Evolutionary conservation across 1,140 invertebrate genomes (phyloP).

Genomic region (Nixonia krombeini): DNA sequence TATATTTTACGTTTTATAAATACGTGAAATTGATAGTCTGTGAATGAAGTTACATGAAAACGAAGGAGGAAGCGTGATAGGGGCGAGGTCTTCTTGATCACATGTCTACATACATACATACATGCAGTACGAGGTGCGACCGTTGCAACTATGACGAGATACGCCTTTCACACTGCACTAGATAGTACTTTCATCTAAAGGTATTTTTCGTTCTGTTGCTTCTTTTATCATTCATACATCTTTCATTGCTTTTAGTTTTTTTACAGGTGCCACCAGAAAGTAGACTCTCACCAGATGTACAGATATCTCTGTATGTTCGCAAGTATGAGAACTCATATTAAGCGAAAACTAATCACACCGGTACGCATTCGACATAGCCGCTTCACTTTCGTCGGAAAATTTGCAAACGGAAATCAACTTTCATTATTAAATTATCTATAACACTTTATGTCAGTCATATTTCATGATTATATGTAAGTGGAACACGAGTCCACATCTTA

Average conservation of each 20-base stretch:
- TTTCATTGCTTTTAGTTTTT: constrained; percentile 40
- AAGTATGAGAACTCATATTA: neutral
- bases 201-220: constrained; percentile 31
- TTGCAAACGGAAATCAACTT: neutral
- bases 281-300: constrained; percentile 29
- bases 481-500: too few relatives aligned
- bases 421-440: neutral
- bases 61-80: neutral
- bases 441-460: too few relatives aligned
- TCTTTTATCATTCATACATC: constrained; percentile 43
- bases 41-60: too few relatives aligned
- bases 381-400: neutral
- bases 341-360: neutral
- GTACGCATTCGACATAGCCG: neutral
- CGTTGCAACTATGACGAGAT: constrained; percentile 16
- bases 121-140: constrained; percentile 18
- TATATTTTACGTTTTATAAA: too few relatives aligned
- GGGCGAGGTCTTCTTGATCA: too few relatives aligned
- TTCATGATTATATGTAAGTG: too few relatives aligned
- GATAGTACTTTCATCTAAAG: constrained; percentile 55
- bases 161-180: constrained; percentile 53
- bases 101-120: too few relatives aligned
- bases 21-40: too few relatives aligned
- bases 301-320: constrained; percentile 1
- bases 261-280: constrained; percentile 27